phyloP scores from a whole-genome alignment of 2,888 invertebrate species.

The Rotaria macrura region DNA sequence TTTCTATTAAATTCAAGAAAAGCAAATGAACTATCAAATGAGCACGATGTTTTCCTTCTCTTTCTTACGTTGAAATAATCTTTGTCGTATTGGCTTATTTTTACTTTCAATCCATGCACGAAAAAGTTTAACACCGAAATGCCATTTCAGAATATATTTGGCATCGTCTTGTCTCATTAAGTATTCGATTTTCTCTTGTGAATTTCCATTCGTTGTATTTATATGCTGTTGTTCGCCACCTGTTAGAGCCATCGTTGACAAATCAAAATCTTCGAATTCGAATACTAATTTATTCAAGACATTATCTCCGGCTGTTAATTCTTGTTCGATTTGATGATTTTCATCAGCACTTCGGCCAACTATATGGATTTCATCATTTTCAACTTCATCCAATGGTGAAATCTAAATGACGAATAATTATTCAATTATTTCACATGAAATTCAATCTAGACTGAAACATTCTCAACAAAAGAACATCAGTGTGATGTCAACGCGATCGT shows the following conservation, averaged over 20 bases:
- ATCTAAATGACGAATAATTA: not conserved
- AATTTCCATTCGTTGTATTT: not conserved
- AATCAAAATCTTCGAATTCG: slow-evolving; percentile 10
- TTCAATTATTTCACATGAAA: too few species aligned
- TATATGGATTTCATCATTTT: not conserved
- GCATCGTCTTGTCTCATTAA: slow-evolving; percentile 21
- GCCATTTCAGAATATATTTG: slow-evolving; percentile 29
- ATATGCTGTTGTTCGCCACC: not conserved
- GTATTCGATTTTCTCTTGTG: not conserved
- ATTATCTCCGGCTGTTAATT: not conserved
- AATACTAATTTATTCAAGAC: not conserved
- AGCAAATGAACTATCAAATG: not conserved
- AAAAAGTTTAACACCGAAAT: slow-evolving; percentile 29
- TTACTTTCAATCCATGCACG: slow-evolving; percentile 27
- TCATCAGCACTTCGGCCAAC: not conserved
- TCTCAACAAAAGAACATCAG: too few species aligned
- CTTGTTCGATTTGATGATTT: not conserved
- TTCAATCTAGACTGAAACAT: too few species aligned
- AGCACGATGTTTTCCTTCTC: too few species aligned
- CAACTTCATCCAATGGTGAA: slow-evolving; percentile 16
- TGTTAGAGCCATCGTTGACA: not conserved
- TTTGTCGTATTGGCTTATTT: slow-evolving; percentile 17
- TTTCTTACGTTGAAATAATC: not conserved
- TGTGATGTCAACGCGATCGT: too few species aligned
- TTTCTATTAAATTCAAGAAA: not conserved